Evolutionary conservation across 2,113 vertebrate genomes (phyloP), one percentile per base, ranked within the genome.

Genomic region (Delphinapterus leucas): DNA sequence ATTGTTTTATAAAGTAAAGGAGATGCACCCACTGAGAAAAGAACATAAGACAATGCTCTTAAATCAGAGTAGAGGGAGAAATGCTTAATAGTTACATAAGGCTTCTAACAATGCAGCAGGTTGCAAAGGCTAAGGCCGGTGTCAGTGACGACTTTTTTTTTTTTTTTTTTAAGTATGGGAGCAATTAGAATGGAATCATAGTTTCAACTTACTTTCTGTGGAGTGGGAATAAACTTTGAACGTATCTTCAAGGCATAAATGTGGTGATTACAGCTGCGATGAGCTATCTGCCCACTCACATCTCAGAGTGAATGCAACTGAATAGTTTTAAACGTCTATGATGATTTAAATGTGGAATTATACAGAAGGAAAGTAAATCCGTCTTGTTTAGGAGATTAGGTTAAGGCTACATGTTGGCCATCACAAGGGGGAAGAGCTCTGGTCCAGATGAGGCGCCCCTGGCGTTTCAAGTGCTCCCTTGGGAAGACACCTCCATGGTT

Each of bases 401-500:
- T 36, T 14, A 71, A 58, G 23, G 1, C 26, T 67, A 3, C 14
- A 17, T 13, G 2, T 38, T 47, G 55, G n/a, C 26, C 36, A 23
- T 70, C 11, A 5, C 2, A 17, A 21, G 33, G 7, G 1, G 49
- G 33, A 76, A 12, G 68, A 31, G 7, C 1, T 3, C 2, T 18
- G 1, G 1, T 28, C n/a, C 12, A 28, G 65, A 23, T 3, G 4
- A 58, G 11, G 10, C 4, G 9, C 17, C 21, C n/a, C 65, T 36
- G 10, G 11, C 2, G 17, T 67, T 53, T 55, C 8, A 1, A 0
- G 4, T 0, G 3, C 18, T 38, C 41, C 21, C 13, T 4, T 0
- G 4, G 26, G 73, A 26, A 68, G 15, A 11, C 0, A 2, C 6
- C 33, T 13, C 0, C 14, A 0, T 6, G 2, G 28, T 17, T 20